phyloP scores from a whole-genome alignment of 2,888 invertebrate species.

The Agriopis marginaria region DNA sequence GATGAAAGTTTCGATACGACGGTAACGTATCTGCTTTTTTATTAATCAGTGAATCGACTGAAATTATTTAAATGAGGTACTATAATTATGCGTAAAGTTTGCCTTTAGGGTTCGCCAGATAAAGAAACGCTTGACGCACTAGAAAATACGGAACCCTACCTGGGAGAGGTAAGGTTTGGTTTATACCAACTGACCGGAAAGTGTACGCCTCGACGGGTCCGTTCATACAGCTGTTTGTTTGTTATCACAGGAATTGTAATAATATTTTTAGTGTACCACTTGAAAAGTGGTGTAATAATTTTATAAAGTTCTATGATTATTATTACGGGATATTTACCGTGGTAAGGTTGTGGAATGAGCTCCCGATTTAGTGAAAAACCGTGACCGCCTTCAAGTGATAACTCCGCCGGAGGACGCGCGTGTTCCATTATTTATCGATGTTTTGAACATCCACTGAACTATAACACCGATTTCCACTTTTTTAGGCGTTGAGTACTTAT shows the following conservation, averaged over 20 bases:
- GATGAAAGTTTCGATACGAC: no score
- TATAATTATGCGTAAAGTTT: conserved; percentile 65
- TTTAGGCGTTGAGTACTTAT: no score
- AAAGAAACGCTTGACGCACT: conserved; percentile 53
- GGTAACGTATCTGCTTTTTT: neutral
- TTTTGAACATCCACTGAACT: no score
- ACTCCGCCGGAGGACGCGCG: no score
- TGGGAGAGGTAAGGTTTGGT: neutral
- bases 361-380: no score
- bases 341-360: no score
- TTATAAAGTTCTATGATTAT: no score
- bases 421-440: no score
- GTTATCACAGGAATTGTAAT: neutral
- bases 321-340: no score
- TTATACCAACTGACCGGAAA: conserved; percentile 37
- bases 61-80: conserved; percentile 65
- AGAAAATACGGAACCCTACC: conserved; percentile 36
- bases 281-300: neutral
- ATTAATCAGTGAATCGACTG: conserved; percentile 46
- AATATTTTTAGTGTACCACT: neutral
- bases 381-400: no score
- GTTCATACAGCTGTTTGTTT: conserved; percentile 9
- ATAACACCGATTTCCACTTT: no score
- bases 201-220: conserved; percentile 27
- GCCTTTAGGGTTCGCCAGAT: conserved; percentile 49